Percentiles rank a stretch among this genome's conserved stretches.
Evolutionary conservation across 2,888 invertebrate species (phyloP).

Genomic region (Polymixis flavicincta): DNA sequence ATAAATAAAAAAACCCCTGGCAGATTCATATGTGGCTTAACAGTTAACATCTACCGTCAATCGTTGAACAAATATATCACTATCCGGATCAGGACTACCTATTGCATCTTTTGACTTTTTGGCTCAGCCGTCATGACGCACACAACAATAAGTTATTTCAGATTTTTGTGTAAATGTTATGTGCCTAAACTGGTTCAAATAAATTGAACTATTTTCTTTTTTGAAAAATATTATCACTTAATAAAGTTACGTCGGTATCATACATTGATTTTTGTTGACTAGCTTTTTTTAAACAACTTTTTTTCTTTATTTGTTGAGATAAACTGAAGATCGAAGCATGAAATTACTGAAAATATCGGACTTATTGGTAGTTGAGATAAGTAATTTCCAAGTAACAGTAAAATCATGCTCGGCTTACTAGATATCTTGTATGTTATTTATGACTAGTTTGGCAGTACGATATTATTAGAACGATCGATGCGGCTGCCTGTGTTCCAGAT

Average conservation of each 20-base stretch:
- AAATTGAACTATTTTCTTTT: no score
- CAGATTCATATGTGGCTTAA: neutral
- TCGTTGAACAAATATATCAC: neutral
- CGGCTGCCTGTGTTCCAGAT: conserved; percentile 36
- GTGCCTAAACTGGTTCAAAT: no score
- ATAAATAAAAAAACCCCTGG: no score
- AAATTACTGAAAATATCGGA: neutral
- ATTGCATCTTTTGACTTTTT: no score
- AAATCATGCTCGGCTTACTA: neutral
- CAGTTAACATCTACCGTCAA: no score
- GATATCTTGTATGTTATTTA: neutral
- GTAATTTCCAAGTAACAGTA: neutral
- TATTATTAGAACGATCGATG: conserved; percentile 51
- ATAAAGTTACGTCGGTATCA: no score
- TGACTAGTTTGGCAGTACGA: conserved; percentile 3
- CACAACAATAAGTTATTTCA: no score
- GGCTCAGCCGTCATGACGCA: no score
- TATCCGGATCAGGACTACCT: neutral
- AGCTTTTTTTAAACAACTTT: neutral
- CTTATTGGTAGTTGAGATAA: neutral
- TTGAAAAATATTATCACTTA: no score
- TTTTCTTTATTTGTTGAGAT: neutral
- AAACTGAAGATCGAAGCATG: neutral
- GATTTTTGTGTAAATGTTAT: no score
- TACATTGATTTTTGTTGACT: neutral